Conservation (phyloP, 2,113 vertebrate species). For the Xyliphius kryptos region DNA sequence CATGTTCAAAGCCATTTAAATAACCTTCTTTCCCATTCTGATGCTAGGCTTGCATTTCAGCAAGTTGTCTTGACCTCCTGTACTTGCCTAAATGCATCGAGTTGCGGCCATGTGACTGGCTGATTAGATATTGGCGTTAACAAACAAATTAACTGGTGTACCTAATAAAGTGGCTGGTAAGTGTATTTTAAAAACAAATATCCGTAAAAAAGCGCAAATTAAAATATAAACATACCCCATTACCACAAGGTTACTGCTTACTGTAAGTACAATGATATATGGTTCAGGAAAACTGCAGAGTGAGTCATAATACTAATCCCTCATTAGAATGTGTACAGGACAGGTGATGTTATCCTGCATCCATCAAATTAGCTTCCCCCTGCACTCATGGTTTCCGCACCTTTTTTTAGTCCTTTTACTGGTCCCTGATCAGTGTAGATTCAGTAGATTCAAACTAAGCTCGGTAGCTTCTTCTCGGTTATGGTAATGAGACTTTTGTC, state of each 20-base stretch:
- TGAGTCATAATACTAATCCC: not conserved
- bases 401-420: conserved; percentile 2
- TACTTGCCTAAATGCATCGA: no score
- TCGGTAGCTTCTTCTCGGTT: not conserved
- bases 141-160: no score
- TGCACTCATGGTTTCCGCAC: not conserved
- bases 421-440: not conserved
- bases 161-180: no score
- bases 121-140: no score
- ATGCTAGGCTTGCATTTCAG: no score
- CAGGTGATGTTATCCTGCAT: not conserved
- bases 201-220: no score
- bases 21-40: no score
- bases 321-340: not conserved
- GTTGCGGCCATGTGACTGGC: no score
- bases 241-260: not conserved
- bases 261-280: not conserved
- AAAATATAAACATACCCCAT: not conserved
- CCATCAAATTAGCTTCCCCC: no score
- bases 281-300: not conserved
- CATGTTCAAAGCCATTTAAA: no score
- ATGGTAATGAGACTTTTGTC: conserved; percentile 6
- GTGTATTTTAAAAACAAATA: no score
- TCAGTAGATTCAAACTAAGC: not conserved
- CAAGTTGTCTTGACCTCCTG: no score